Evolutionary conservation across 1,140 invertebrate species (phyloP), one percentile per base, ranked within the genome.

Genomic region (Branchinecta lindahli): DNA sequence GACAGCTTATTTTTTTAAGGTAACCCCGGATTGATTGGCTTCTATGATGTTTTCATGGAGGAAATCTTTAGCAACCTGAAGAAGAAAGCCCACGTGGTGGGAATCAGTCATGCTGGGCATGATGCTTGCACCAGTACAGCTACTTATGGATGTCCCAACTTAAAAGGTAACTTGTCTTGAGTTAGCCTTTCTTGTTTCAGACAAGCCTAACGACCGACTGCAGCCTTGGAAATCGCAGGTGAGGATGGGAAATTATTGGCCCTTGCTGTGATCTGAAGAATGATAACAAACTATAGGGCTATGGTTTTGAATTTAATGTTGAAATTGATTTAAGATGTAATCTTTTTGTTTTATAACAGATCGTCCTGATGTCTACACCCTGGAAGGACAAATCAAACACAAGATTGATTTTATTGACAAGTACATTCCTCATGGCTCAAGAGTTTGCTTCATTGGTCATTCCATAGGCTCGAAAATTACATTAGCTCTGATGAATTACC

Each of bases 381-480:
- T 93, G 20, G 77, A 85, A 70, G 89, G 86, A 8, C 91, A 94
- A 81, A 80, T 90, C n/a, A 75, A 84, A n/a, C 88, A 93, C 76
- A 93, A 93, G 79, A 80, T 84, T 12, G 81, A 84, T 66, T 92
- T 93, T 77, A 85, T 93, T 65, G 80, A 84, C 70, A 82, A 85
- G 70, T 86, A 86, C 75, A 80, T 91, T 69, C 88, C 90, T 7
- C 73, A 80, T 47, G 80, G 86, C 77, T 82, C 84, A 0, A 84
- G 82, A 74, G 75, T 94, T 6, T 84, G 90, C 78, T 74, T 92
- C 0, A 82, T 94, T 73, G 90, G 88, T 1, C 91, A 94, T 82
- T 94, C 91, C 0, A 88, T 93, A 75, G 91, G 91, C 0, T 82
- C 84, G 72, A 90, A 91, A 82, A 86, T 92, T 72, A 83, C 84